A percentile compares a stretch with the other conserved stretches of the same genome.
These are phyloP conservation scores for Chloropsis hardwickii DNA, from an alignment of 2,113 vertebrate species.

Conservation along the genomic window DNA sequence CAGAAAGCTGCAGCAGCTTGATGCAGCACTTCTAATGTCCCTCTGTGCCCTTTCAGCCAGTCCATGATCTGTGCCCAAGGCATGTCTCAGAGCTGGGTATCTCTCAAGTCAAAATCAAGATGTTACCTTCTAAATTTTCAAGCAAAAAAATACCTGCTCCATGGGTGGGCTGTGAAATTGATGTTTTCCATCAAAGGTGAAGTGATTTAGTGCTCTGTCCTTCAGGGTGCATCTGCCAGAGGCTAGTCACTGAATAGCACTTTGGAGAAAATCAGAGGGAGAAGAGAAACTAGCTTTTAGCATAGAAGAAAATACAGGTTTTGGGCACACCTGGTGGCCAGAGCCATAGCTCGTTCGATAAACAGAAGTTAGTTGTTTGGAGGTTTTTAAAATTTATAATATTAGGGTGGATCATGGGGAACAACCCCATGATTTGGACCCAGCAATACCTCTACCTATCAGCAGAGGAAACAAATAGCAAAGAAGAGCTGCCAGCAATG, in stretches of 20 bases:
- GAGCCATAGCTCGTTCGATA: not conserved
- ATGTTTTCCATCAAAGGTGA: not conserved
- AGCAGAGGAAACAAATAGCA: not conserved
- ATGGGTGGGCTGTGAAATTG: not conserved
- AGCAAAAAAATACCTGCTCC: not conserved
- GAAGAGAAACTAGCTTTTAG: not conserved
- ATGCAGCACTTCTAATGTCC: not conserved
- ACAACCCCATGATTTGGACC: not conserved
- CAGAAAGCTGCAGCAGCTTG: not conserved
- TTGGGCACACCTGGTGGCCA: not conserved
- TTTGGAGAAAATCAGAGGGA: not conserved
- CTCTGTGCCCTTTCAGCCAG: not conserved
- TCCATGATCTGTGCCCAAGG: not conserved
- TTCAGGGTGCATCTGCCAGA: not conserved
- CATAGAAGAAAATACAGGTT: not conserved
- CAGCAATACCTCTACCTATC: not conserved
- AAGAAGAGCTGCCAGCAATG: not conserved
- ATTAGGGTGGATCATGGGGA: not conserved
- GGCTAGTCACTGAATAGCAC: not conserved
- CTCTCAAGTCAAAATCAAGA: not conserved
- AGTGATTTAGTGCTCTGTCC: not conserved
- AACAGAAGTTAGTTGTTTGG: not conserved
- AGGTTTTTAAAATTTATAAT: not conserved
- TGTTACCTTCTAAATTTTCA: not conserved
- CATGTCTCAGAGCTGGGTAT: not conserved